A percentile compares a stretch with the other conserved stretches of the same genome.
Evolutionary conservation across 2,113 vertebrate species (phyloP).

Genomic region (Etheostoma cragini): DNA sequence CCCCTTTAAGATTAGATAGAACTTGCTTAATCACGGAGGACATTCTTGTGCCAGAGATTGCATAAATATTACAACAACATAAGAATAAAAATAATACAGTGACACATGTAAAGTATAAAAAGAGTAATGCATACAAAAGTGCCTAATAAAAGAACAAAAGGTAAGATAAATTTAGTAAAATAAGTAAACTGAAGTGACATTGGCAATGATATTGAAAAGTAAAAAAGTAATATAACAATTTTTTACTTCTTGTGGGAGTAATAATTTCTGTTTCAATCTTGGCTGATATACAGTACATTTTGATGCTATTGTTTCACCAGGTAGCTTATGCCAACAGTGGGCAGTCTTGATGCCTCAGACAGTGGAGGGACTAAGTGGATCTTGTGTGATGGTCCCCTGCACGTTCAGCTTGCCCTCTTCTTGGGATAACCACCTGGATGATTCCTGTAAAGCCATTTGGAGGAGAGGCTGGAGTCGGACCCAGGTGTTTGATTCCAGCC

Average conservation of each 20-base stretch:
- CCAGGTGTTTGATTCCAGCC: conserved; percentile 70
- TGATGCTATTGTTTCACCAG: conserved; percentile 40
- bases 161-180: too few relatives aligned
- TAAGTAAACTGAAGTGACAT: too few relatives aligned
- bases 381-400: conserved; percentile 72
- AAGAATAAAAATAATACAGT: too few relatives aligned
- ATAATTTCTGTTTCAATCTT: background rate
- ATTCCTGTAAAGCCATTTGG: conserved; percentile 70
- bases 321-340: conserved; percentile 47
- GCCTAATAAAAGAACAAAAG: too few relatives aligned
- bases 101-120: too few relatives aligned
- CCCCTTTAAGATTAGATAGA: background rate
- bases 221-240: background rate
- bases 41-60: too few relatives aligned
- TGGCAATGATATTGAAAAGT: too few relatives aligned
- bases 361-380: conserved; percentile 64
- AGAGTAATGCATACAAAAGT: too few relatives aligned
- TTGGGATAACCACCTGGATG: conserved; percentile 44
- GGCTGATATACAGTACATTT: background rate
- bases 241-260: background rate
- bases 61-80: too few relatives aligned
- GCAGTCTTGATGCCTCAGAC: conserved; percentile 51
- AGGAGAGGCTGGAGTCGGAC: conserved; percentile 36
- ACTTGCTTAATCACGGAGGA: too few relatives aligned
- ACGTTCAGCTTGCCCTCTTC: conserved; percentile 43